Evolutionary conservation across 1,140 invertebrate species (phyloP), one percentile per base, ranked within the genome.

Genomic region (Paramacrobiotus metropolitanus): DNA sequence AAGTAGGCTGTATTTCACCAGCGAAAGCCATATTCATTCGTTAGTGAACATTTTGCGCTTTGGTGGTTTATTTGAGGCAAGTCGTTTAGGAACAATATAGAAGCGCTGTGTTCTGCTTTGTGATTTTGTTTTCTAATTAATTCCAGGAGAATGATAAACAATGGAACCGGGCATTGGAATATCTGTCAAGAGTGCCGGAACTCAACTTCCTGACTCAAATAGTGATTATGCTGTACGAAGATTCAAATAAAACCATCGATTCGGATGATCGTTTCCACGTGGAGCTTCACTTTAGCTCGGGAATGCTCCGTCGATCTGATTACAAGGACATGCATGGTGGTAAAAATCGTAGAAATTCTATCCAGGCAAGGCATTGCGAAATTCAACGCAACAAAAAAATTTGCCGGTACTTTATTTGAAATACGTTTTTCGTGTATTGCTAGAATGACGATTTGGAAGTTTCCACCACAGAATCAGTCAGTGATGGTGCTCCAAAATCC

Each of bases 171-270:
- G 94, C 95, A 0, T 93, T 97, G 89, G 90, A 97, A 68, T 98
- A 96, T 70, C 83, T 98, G 1, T 88, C 85, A 59, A 88, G 89
- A 78, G 90, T 97, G 1, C 88, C 91, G 0, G 95, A 99, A 73
- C 78, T 99, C 1, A 98, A 98, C 75, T 99, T 99, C 72, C 91
- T 99, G 86, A 94, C 93, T 0, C 94, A 99, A 75, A 87, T 97
- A 60, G 91, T 97, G 0, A 87, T 98, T 2, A 96, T 97, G 91
- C 74, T 97, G n/a, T 97, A 97, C 71, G 93, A 98, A 76, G 92
- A 98, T 76, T 90, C 90, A 2, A 94, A 87, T 0, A 95, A 96
- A 73, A 74, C 75, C 64, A 62, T 65, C 1, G 60, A 65, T n/a
- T 77, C 75, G 20, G 76, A 76, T 61, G 74, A 75, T 63, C 74